Evolutionary conservation across 2,113 vertebrate species (phyloP), one percentile per base, ranked within the genome.

Genomic region (Salminus brasiliensis): DNA sequence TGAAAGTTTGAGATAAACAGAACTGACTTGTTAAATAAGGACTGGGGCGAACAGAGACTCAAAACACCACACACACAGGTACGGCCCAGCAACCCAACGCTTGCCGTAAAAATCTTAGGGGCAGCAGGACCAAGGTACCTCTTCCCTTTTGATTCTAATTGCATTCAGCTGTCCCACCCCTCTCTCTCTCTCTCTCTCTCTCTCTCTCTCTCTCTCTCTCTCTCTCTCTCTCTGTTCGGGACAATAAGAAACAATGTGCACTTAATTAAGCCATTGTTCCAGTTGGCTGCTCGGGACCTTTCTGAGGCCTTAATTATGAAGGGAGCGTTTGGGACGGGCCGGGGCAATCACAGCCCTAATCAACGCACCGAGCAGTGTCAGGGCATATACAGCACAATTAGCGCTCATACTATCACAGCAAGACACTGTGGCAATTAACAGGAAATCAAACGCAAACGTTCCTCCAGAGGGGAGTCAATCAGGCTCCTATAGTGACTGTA

Each of bases 181-280:
- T 39, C 30, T 39, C n/a, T n/a, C n/a, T n/a, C n/a, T n/a, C n/a
- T n/a, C n/a, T n/a, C n/a, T n/a, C n/a, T n/a, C n/a, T n/a, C n/a
- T n/a, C n/a, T n/a, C n/a, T n/a, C n/a, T n/a, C n/a, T n/a, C n/a
- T n/a, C n/a, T n/a, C n/a, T n/a, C n/a, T n/a, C n/a, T n/a, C n/a
- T n/a, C n/a, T n/a, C n/a, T n/a, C n/a, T n/a, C n/a, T n/a, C 25
- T 72, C 30, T 34, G 49, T 36, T 72, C 30, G n/a, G 34, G 53
- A 41, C 52, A 32, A 47, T 45, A 69, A 21, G n/a, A 39, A 75
- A 70, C 76, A 70, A 47, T 57, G 60, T 47, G 55, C 57, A 27
- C 29, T 65, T 80, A 67, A 86, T 78, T 79, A 85, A 73, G 25
- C 47, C 59, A 52, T 57, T 83, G 73, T 79, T 82, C 72, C 67